phyloP scores from a whole-genome alignment of 2,797 vertebrate species.

The Hydrolagus colliei region DNA sequence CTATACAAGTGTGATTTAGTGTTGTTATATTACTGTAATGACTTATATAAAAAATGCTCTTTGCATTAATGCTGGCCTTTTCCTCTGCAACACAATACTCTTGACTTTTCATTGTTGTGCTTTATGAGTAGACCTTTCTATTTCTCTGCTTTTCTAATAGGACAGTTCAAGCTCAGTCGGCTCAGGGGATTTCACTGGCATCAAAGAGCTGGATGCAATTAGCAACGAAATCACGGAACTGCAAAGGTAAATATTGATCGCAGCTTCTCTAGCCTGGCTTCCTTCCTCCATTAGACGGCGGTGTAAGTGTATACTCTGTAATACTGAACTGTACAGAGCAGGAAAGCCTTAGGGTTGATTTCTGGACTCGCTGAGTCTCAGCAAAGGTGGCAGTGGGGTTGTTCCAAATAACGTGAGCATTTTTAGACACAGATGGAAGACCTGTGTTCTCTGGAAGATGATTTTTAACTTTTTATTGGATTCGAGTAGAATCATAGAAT shows the following conservation, averaged over 20 bases:
- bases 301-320: not conserved
- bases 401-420: no score
- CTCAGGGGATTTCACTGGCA: constrained; percentile 88
- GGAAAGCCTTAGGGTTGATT: not conserved
- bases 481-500: no score
- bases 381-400: no score
- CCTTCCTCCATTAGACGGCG: not conserved
- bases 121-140: not conserved
- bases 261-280: no score
- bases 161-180: constrained; percentile 84
- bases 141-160: constrained; percentile 51
- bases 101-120: no score
- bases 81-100: no score
- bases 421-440: no score
- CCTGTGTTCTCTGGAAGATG: no score
- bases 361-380: not conserved
- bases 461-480: no score
- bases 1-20: no score
- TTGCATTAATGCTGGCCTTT: not conserved
- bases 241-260: constrained; percentile 68
- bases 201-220: constrained; percentile 92
- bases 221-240: constrained; percentile 89
- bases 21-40: constrained; percentile 2
- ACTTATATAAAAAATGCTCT: not conserved
- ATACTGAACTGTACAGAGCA: not conserved